Evolutionary conservation across 2,888 invertebrate species (phyloP), one percentile per base, ranked within the genome.

Genomic region (Harpagoxenus sublaevis): DNA sequence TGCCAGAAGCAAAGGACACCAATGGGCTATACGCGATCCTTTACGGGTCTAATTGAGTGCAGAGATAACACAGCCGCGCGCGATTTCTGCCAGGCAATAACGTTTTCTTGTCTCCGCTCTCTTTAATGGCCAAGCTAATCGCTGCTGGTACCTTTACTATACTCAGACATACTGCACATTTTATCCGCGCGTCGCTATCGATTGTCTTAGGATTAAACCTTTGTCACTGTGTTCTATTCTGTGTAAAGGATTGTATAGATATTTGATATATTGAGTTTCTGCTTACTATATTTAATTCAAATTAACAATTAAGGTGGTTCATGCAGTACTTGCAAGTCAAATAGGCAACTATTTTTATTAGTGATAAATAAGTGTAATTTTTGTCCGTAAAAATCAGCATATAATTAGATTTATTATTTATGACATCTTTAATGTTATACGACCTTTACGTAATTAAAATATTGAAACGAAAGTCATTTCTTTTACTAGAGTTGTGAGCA

Each of bases 41-140:
- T 94, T 94, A 94, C 94, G 93, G 92, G 90, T 94, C 93, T 94
- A 94, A 94, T 94, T 94, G 94, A 94, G 93, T 93, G 93, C 92
- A 90, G 93, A 94, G 94, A 94, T 94, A 94, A 94, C 94, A 90
- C 91, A 89, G 77, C 87, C 89, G 6, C 35, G 35, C 35, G 35
- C 35, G 92, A 92, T 92, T 93, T 89, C 91, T 90, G 88, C 91
- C 88, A 91, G 85, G 92, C 92, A 94, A 93, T 93, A 93, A 92
- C 91, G 89, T 92, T 91, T 91, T 89, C 89, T 91, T 90, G 89
- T 87, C 89, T 86, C 82, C 86, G 89, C 74, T 88, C 89, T 88
- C 91, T 89, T 92, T 94, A 94, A 94, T 93, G 93, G 92, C 89
- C 92, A 89, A 92, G 92, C 93, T 94, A 94, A 94, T 94, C 94